phyloP scores from a whole-genome alignment of 2,113 vertebrate genomes.

The Naja naja region DNA sequence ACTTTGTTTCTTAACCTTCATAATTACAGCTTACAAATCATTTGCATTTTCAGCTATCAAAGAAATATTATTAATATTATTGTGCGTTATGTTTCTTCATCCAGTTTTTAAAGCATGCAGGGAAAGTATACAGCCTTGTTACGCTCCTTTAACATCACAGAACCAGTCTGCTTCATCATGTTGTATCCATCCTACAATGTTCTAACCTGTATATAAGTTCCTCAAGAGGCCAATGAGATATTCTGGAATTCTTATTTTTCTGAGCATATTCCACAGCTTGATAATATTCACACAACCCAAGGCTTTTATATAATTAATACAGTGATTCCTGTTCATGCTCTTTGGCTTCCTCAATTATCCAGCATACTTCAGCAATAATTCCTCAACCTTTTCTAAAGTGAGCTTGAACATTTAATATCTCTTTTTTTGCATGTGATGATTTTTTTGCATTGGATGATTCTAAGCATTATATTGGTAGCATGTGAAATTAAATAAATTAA shows the following conservation, averaged over 20 bases:
- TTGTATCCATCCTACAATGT: neutral
- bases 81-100: neutral
- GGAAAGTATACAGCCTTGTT: neutral
- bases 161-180: neutral
- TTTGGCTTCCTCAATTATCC: neutral
- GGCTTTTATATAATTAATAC: neutral
- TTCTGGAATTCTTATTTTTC: neutral
- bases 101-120: neutral
- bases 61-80: neutral
- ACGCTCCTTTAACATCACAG: neutral
- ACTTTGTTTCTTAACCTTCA: neutral
- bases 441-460: neutral
- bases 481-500: neutral
- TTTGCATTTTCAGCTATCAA: neutral
- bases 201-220: neutral
- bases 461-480: neutral
- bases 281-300: neutral
- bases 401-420: neutral
- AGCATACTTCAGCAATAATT: neutral
- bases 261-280: neutral
- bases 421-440: neutral
- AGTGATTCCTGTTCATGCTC: neutral
- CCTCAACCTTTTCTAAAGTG: neutral
- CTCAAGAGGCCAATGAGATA: neutral
- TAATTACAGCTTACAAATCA: neutral